Base-by-base conservation (phyloP, 1,140 invertebrate species). In the Pissodes strobi region DNA sequence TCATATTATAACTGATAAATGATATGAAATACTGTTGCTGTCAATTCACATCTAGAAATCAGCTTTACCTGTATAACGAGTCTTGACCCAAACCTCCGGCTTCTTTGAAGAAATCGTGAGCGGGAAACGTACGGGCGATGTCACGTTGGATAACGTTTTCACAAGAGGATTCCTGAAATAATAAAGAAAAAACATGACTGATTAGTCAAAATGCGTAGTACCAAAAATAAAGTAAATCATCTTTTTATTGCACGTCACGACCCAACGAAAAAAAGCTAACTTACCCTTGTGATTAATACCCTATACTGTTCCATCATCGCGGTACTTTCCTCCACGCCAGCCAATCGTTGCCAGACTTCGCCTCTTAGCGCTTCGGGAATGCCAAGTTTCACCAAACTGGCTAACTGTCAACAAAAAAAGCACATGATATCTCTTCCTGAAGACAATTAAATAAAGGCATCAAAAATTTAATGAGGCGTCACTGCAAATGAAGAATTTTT, bases 71-170 rank as follows among this genome's bases (percentile, higher is more conserved):
- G 74, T 95, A 96, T 19, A 99, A 82, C 21, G 94, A 90, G 79
- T 99, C 95, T 82, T 99, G 97, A 0, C 97, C 95, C 15, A 82
- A 84, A 8, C 93, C 93, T 55, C 93, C 93, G 41, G 86, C 88
- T 78, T 96, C 93, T 80, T 94, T 94, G 80, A 99, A 99, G 81
- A 92, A 97, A 75, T 98, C 94, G 80, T 99, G 95, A 27, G 95
- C 97, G 18, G 98, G 97, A 83, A 99, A 99, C 45, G 97, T 99
- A 72, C 97, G 85, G 72, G 97, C 94, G 63, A 99, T 98, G 78
- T 99, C 97, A 64, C 97, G 82, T 69, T 92, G 86, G 73, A 99
- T 99, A 37, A 97, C 93, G 69, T 91, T 87, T 78, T 99, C 96
- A 77, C 89, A 94, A 22, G 86, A 85, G 67, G 91, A 93, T 57